Evolutionary conservation across 2,888 invertebrate species (phyloP), one percentile per base, ranked within the genome.

Genomic region (Pteria penguin): DNA sequence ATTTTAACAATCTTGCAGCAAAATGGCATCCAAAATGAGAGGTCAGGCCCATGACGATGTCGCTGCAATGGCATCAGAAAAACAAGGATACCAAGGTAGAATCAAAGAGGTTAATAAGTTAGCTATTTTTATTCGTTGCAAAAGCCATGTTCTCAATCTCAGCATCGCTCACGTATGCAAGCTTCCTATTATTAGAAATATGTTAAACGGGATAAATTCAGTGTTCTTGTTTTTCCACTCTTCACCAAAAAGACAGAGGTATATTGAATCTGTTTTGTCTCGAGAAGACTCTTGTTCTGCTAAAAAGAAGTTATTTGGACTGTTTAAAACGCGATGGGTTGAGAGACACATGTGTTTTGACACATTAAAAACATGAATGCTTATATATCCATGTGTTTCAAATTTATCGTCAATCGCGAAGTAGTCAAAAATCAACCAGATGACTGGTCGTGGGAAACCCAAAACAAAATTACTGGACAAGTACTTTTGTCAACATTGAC

Each of bases 201-300:
- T 66, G 72, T 58, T 72, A n/a, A 36, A 65, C 29, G 58, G 31
- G 11, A 45, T 72, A 18, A 62, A 72, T 18, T 54, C 62, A 22
- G 11, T 33, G 4, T 63, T 54, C 45, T n/a, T 72, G 18, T 63
- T 72, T 14, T 33, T 61, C n/a, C 52, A 61, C n/a, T 61, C 32
- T 45, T 72, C 72, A 26, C 55, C 72, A 29, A 72, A 72, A 36
- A 33, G 72, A 29, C 45, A 45, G 45, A 45, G 45, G 14, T 45
- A 8, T 45, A 11, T 45, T 45, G n/a, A n/a, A n/a, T n/a, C n/a
- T n/a, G n/a, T n/a, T n/a, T n/a, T n/a, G n/a, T n/a, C n/a, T n/a
- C n/a, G n/a, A n/a, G n/a, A n/a, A n/a, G n/a, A n/a, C n/a, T n/a
- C n/a, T n/a, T n/a, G 62, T 62, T n/a, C n/a, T n/a, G n/a, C n/a